Evolutionary conservation across 2,113 vertebrate genomes (phyloP), one percentile per base, ranked within the genome.

Genomic region (Limanda limanda): DNA sequence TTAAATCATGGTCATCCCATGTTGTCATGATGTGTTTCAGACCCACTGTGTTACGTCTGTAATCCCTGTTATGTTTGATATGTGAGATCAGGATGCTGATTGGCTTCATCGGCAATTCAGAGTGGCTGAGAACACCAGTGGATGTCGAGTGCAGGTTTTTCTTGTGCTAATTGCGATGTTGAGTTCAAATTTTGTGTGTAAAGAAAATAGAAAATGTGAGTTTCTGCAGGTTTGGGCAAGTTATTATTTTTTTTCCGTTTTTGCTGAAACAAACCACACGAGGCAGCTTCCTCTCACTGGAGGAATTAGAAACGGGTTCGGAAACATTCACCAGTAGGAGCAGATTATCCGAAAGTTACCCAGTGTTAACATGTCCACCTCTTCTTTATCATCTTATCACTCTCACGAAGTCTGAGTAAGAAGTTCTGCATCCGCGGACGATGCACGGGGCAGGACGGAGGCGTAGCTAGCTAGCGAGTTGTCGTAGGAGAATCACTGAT

Each of bases 1-100:
- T 79, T 62, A 51, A 69, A 45, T 76, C 77, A 25, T 35, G 10
- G 42, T 54, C 74, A 85, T 68, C 64, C n/a, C 27, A 57, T 80
- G 59, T 54, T 63, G 58, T 74, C 79, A 76, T 64, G 52, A 25
- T 74, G 58, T 71, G 59, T 58, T 64, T 23, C 58, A 37, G 10
- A 78, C 68, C 68, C 78, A 4, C 25, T n/a, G 63, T 23, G 5
- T 69, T 64, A 4, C 67, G 14, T 61, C 4, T 51, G 18, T 51
- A n/a, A 54, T 52, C 48, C 51, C 31, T 0, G 12, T 80, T 78
- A 77, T 24, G 15, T 80, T 67, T 20, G 5, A 9, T 52, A 66
- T 78, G 6, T 68, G 25, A 75, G 57, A 35, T n/a, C n/a, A 74
- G 60, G 74, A 82, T 31, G 78, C 25, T n/a, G 71, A 59, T 21